Conservation (phyloP, 53 echinoderm and acorn worm species). For the Actinopyga echinites region DNA sequence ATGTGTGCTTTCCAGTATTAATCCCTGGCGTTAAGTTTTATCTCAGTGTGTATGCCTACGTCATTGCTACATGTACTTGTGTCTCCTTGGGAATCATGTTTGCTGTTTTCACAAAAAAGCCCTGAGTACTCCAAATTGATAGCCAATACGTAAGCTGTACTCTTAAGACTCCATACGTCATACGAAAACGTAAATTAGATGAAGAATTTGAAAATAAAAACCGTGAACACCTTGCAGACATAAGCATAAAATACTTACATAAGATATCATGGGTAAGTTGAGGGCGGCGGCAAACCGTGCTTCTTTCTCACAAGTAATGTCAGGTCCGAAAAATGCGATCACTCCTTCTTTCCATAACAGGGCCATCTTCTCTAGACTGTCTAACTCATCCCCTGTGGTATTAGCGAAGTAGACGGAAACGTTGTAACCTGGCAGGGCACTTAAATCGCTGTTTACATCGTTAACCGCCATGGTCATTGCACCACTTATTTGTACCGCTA, state of each 20-base stretch:
- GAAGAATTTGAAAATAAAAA: too few species aligned
- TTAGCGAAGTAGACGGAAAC: constrained; percentile 65
- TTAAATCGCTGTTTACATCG: constrained; percentile 63
- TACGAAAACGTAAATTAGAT: too few species aligned
- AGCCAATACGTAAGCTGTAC: too few species aligned
- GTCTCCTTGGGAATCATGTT: too few species aligned
- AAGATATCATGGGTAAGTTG: constrained; percentile 90
- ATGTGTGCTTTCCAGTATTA: too few species aligned
- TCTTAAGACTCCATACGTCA: too few species aligned
- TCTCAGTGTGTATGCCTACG: too few species aligned
- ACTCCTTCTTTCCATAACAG: constrained; percentile 80
- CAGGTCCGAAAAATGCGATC: constrained; percentile 82
- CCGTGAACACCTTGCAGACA: too few species aligned
- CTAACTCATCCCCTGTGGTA: constrained; percentile 60
- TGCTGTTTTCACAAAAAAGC: too few species aligned
- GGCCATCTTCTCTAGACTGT: constrained; percentile 58
- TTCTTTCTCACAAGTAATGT: constrained; percentile 75
- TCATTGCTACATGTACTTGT: too few species aligned
- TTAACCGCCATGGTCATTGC: constrained; percentile 85
- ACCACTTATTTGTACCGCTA: constrained; percentile 72
- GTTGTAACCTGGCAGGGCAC: constrained; percentile 69
- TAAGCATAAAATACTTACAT: constrained; percentile 62
- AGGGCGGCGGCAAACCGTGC: constrained; percentile 77
- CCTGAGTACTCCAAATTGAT: too few species aligned
- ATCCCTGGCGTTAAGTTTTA: too few species aligned